Evolutionary conservation across 2,113 vertebrate genomes (phyloP).

Genomic region (Spermophilus dauricus): DNA sequence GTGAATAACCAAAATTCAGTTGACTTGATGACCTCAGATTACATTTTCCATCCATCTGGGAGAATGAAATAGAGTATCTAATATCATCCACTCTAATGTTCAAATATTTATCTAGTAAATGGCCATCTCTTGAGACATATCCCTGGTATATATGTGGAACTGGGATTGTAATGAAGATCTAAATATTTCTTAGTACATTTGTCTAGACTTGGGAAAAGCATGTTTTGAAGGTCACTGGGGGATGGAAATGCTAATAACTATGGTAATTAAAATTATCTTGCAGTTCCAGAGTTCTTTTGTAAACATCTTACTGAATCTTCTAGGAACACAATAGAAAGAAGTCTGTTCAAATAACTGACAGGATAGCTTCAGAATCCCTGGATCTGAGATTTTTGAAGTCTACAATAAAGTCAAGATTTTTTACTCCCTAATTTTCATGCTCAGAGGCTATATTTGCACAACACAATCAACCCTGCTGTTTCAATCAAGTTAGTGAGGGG

Average conservation of each 20-base stretch:
- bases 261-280: constrained; percentile 74
- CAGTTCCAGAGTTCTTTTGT: constrained; percentile 64
- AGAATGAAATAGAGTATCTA: neutral
- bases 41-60: constrained; percentile 10
- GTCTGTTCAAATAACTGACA: constrained; percentile 75
- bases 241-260: constrained; percentile 64
- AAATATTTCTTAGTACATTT: constrained; percentile 1
- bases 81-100: neutral
- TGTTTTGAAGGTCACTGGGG: constrained; percentile 50
- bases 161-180: constrained; percentile 44
- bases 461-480: constrained; percentile 83
- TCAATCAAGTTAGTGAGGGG: constrained; percentile 76
- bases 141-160: neutral
- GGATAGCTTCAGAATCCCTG: constrained; percentile 59
- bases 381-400: constrained; percentile 64
- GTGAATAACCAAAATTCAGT: neutral
- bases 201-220: constrained; percentile 39
- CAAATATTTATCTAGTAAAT: constrained; percentile 49
- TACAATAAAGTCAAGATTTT: constrained; percentile 77
- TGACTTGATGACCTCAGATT: neutral
- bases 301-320: constrained; percentile 71
- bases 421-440: constrained; percentile 73
- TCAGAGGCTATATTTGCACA: constrained; percentile 79
- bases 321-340: constrained; percentile 55
- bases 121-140: neutral